Base-by-base conservation (phyloP, 2,113 vertebrate genomes). In the Tyrannus savana region DNA sequence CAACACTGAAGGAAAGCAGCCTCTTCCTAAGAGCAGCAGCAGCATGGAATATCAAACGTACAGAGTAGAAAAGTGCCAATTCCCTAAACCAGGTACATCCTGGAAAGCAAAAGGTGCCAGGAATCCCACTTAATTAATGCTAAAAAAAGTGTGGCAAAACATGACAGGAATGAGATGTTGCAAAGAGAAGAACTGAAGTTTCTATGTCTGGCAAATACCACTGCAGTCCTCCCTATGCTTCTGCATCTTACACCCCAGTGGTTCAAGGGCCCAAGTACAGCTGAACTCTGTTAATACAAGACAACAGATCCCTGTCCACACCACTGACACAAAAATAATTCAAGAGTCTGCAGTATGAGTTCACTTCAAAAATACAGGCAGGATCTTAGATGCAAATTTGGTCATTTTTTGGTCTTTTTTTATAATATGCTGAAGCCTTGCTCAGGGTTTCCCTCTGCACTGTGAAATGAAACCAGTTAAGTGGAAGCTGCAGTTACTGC, bases 201-300 rank as follows among this genome's bases (percentile, higher is more conserved):
- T 50, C 31, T 53, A 1, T 12, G 18, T 73, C 47, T 78, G 77
- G 42, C 23, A 60, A 93, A 56, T 50, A 21, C 56, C 69, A 84
- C 5, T 0, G 0, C 31, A 69, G 46, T 39, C 33, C 33, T 35
- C 31, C 14, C 42, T 41, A 13, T 0, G 1, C 13, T 73, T 88
- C 49, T 55, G 10, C 30, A 80, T 35, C 50, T 52, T 86, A 33
- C 2, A 2, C 13, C 21, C 31, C 33, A 25, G 1, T 31, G 25
- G 27, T 27, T 78, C 55, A 81, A 73, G 37, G 53, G 63, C 37
- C 17, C 53, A 55, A 37, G 35, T 9, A 19, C 10, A 8, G 58
- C 14, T 81, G 50, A 58, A 50, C 27, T 25, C 11, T 52, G 15
- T 46, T 25, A 42, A 12, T 27, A 4, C 25, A 89, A 62, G 18